These are phyloP conservation scores for Tipula helvola DNA, from an alignment of 2,888 invertebrate species.

Conservation along the genomic window DNA sequence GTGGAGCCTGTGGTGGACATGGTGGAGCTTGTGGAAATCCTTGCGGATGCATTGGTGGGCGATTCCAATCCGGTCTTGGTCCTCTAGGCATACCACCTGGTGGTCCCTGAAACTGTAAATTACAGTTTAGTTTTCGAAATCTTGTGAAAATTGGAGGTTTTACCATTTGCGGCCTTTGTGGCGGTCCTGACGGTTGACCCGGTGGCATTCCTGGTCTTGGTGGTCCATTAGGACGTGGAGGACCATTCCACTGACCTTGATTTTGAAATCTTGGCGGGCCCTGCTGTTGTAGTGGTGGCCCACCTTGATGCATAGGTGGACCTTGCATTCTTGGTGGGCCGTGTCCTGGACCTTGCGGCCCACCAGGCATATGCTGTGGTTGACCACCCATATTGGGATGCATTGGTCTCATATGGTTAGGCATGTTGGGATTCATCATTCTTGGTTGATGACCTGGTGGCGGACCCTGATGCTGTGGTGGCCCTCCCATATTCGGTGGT, in stretches of 20 bases:
- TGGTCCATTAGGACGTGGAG: conserved; percentile 39
- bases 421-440: conserved; percentile 46
- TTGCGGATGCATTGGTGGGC: conserved; percentile 59
- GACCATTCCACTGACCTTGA: conserved; percentile 37
- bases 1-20: conserved; percentile 48
- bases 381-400: conserved; percentile 38
- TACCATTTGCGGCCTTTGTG: conserved; percentile 48
- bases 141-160: conserved; percentile 15
- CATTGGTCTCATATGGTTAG: conserved; percentile 44
- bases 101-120: conserved; percentile 31
- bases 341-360: conserved; percentile 44
- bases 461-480: conserved; percentile 39
- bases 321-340: conserved; percentile 51
- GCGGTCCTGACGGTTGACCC: conserved; percentile 38
- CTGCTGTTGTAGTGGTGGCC: conserved; percentile 40
- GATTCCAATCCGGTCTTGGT: conserved; percentile 60
- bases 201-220: conserved; percentile 39
- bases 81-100: conserved; percentile 39
- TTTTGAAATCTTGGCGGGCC: conserved; percentile 39
- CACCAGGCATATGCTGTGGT: conserved; percentile 41
- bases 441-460: conserved; percentile 40
- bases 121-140: conserved; percentile 9
- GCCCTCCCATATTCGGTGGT: conserved; percentile 32
- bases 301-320: conserved; percentile 47
- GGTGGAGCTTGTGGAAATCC: conserved; percentile 46